These are phyloP conservation scores for Anguilla marmorata DNA, from an alignment of 2,797 vertebrate genomes.

Conservation along the genomic window DNA sequence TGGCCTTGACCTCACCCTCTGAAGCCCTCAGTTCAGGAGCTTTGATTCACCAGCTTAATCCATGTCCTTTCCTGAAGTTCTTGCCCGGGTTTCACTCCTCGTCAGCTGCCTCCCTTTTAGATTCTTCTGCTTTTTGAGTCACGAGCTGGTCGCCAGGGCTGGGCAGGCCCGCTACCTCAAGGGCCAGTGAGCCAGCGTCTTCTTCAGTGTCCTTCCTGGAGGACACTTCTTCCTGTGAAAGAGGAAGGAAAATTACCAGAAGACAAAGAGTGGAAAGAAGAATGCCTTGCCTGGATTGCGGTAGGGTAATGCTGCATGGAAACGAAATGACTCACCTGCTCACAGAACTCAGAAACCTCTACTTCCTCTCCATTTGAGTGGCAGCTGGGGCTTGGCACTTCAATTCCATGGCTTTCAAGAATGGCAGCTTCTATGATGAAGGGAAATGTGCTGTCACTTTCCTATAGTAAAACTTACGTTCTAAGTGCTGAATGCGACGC, in stretches of 20 bases:
- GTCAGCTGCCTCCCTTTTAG: slow-evolving; percentile 74
- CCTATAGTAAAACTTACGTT: background rate
- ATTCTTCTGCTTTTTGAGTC: slow-evolving; percentile 68
- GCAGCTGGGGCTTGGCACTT: slow-evolving; percentile 79
- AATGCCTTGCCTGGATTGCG: background rate
- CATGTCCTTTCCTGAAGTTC: slow-evolving; percentile 39
- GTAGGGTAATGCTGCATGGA: background rate
- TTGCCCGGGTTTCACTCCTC: slow-evolving; percentile 69
- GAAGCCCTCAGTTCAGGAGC: slow-evolving; percentile 50
- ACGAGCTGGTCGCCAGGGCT: slow-evolving; percentile 66
- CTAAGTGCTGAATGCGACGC: background rate
- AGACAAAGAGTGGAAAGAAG: background rate
- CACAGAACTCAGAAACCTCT: slow-evolving; percentile 75
- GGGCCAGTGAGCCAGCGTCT: slow-evolving; percentile 63
- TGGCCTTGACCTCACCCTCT: slow-evolving; percentile 27
- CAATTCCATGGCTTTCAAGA: slow-evolving; percentile 81
- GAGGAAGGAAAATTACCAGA: slow-evolving; percentile 6
- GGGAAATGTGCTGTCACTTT: background rate
- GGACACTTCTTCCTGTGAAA: slow-evolving; percentile 68
- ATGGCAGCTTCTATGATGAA: slow-evolving; percentile 76
- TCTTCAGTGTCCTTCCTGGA: slow-evolving; percentile 70
- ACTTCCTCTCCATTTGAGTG: slow-evolving; percentile 79
- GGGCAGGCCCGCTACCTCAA: slow-evolving; percentile 57
- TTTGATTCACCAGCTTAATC: slow-evolving; percentile 46
- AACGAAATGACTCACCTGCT: slow-evolving; percentile 61